These are phyloP conservation scores for Nettapus auritus DNA, from an alignment of 2,113 vertebrate species.

Conservation along the genomic window DNA sequence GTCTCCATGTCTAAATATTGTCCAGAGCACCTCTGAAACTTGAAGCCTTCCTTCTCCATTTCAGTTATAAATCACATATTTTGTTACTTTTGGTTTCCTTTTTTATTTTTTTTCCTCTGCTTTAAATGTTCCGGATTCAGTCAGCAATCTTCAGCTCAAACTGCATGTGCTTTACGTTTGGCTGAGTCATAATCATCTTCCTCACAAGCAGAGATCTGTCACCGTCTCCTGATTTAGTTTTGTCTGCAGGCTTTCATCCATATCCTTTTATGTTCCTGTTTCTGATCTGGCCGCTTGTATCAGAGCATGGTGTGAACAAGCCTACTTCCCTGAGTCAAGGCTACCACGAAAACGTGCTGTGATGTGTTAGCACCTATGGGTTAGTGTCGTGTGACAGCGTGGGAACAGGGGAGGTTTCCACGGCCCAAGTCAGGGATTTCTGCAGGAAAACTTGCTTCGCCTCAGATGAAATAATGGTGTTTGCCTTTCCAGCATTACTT, in stretches of 20 bases:
- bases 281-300: background rate
- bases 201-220: constrained; percentile 5
- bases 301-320: background rate
- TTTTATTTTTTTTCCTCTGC: background rate
- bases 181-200: constrained; percentile 48
- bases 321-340: background rate
- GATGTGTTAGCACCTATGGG: fast-evolving
- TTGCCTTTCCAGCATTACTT: background rate
- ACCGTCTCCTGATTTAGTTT: constrained; percentile 37
- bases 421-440: background rate
- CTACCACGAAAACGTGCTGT: background rate
- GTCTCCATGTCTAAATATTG: background rate
- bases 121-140: background rate
- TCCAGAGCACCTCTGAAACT: background rate
- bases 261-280: background rate
- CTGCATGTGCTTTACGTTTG: background rate
- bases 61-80: background rate
- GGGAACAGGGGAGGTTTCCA: background rate
- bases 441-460: background rate
- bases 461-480: constrained; percentile 23
- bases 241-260: background rate
- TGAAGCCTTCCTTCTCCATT: background rate
- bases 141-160: background rate
- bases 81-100: background rate
- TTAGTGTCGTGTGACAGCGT: background rate